These are phyloP conservation scores for Rotaria magnacalcarata DNA, from an alignment of 2,888 invertebrate genomes.

Conservation along the genomic window DNA sequence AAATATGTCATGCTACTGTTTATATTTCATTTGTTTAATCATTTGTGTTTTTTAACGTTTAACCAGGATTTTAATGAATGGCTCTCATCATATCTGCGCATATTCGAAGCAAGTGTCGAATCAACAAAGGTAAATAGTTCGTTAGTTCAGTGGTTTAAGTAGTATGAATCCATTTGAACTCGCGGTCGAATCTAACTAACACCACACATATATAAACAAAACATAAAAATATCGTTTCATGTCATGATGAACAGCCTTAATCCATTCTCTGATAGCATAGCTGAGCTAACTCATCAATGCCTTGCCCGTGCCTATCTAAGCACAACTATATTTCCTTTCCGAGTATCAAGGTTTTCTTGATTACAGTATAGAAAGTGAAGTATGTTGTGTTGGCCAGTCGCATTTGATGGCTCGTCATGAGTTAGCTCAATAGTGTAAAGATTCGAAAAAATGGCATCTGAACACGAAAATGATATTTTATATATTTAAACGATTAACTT, in stretches of 20 bases:
- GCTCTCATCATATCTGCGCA: neutral
- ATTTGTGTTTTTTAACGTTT: neutral
- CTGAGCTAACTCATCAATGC: neutral
- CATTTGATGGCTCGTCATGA: neutral
- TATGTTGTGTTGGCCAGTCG: neutral
- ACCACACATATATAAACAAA: neutral
- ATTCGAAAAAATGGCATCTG: neutral
- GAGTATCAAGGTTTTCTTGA: conserved; percentile 20
- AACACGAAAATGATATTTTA: neutral
- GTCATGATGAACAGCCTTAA: conserved; percentile 21
- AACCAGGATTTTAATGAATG: neutral
- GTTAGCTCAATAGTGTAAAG: neutral
- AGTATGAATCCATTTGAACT: neutral
- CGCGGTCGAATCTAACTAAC: neutral
- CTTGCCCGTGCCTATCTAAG: neutral
- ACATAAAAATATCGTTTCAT: neutral
- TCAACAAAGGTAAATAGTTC: neutral
- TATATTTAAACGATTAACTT: neutral
- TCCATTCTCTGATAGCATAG: neutral
- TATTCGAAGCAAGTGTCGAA: neutral
- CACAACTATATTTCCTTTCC: neutral
- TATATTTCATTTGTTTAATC: too few species aligned
- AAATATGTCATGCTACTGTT: too few species aligned
- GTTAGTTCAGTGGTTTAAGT: neutral
- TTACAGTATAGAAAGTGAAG: neutral